Evolutionary conservation across 2,888 invertebrate genomes (phyloP).

Genomic region (Napeogenes inachia): DNA sequence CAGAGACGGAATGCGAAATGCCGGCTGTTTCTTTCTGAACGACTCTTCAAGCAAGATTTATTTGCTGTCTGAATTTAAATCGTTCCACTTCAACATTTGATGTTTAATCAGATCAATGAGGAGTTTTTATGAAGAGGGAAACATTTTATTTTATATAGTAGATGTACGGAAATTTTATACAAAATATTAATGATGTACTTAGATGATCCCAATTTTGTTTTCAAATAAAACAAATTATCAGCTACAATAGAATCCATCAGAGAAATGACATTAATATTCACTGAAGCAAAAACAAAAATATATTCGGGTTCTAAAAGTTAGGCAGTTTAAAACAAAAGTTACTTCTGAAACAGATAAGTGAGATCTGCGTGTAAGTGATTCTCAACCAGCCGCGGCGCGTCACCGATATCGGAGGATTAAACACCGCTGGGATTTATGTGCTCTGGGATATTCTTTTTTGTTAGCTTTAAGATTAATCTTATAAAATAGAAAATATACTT

Average conservation of each 20-base stretch:
- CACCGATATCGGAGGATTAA: slow-evolving; percentile 17
- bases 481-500: too few species aligned
- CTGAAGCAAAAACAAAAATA: too few species aligned
- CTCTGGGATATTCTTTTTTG: neutral
- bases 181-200: too few species aligned
- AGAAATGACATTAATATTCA: too few species aligned
- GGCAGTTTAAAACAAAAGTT: too few species aligned
- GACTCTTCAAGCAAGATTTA: slow-evolving; percentile 21
- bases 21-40: slow-evolving; percentile 21
- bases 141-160: neutral
- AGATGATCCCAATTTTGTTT: too few species aligned
- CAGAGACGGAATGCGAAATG: slow-evolving; percentile 21
- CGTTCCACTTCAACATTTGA: slow-evolving; percentile 16
- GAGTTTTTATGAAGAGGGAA: neutral
- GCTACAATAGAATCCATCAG: too few species aligned
- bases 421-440: slow-evolving; percentile 11
- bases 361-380: slow-evolving; percentile 18
- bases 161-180: neutral
- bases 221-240: too few species aligned
- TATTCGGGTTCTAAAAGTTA: too few species aligned
- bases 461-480: neutral
- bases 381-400: slow-evolving; percentile 17
- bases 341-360: slow-evolving; percentile 1
- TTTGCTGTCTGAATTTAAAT: slow-evolving; percentile 26
- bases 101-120: slow-evolving; percentile 4